Conservation (phyloP, 2,888 invertebrate genomes). For the Standfussiana lucernea region DNA sequence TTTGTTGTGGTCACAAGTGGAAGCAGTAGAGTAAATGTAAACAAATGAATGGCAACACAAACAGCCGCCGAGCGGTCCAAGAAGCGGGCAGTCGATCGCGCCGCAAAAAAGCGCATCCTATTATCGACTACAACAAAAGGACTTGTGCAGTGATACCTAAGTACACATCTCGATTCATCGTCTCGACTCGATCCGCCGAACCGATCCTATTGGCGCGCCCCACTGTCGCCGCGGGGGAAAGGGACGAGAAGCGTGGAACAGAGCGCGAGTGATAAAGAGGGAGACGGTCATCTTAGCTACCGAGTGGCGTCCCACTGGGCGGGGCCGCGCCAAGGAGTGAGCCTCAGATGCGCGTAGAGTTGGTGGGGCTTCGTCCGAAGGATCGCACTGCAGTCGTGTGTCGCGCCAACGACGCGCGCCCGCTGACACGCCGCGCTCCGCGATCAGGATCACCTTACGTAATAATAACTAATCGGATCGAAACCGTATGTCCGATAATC, state of each 20-base stretch:
- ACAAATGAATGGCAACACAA: conserved; percentile 76
- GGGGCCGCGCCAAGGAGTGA: conserved; percentile 91
- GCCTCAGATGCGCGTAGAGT: conserved; percentile 92
- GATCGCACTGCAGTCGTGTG: conserved; percentile 91
- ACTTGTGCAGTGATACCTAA: conserved; percentile 90
- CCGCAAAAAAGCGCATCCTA: conserved; percentile 90
- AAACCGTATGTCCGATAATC: conserved; percentile 85
- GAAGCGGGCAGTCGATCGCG: conserved; percentile 84
- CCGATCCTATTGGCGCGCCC: conserved; percentile 91
- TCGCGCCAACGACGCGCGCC: conserved; percentile 87
- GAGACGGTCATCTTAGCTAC: conserved; percentile 89
- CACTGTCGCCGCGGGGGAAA: conserved; percentile 87
- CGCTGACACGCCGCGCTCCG: conserved; percentile 81
- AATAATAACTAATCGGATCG: conserved; percentile 87
- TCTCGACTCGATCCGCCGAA: conserved; percentile 90
- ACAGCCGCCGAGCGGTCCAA: conserved; percentile 72
- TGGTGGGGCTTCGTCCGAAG: conserved; percentile 91
- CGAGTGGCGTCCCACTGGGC: conserved; percentile 91
- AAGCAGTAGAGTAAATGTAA: conserved; percentile 73
- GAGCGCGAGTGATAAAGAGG: conserved; percentile 84
- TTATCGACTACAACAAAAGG: conserved; percentile 91
- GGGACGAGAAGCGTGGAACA: conserved; percentile 78
- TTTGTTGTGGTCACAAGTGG: conserved; percentile 70
- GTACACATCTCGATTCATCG: conserved; percentile 91
- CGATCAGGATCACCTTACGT: conserved; percentile 85